Percentiles rank a stretch among this genome's conserved stretches.
phyloP scores from a whole-genome alignment of 1,140 invertebrate genomes.

The Drosophila fuyamai region DNA sequence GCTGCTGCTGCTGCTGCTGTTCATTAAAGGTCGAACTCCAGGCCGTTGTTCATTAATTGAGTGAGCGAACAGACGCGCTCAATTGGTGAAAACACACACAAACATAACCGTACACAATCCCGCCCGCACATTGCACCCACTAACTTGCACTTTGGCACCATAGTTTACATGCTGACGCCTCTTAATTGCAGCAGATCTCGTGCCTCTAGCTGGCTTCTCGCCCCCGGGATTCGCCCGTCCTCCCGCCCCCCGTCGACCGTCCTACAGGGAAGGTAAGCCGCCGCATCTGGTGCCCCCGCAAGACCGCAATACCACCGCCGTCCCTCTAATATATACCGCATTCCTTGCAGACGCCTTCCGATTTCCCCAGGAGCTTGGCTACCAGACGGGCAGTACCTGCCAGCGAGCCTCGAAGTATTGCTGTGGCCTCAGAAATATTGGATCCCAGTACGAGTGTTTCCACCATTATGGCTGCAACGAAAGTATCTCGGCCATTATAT shows the following conservation, averaged over 20 bases:
- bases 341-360: conserved; percentile 38
- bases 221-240: neutral
- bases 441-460: conserved; percentile 57
- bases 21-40: conserved; percentile 26
- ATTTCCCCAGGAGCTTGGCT: conserved; percentile 44
- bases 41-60: conserved; percentile 47
- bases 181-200: conserved; percentile 64
- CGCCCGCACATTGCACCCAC: conserved; percentile 6
- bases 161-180: conserved; percentile 58
- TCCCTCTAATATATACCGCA: conserved; percentile 1
- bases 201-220: conserved; percentile 12
- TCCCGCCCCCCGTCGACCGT: conserved; percentile 11
- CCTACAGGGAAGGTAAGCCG: conserved; percentile 38
- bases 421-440: conserved; percentile 38
- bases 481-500: conserved; percentile 49
- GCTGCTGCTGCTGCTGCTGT: conserved; percentile 5
- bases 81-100: conserved; percentile 17
- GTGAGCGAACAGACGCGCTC: conserved; percentile 12
- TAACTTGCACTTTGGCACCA: conserved; percentile 40
- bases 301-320: conserved; percentile 9
- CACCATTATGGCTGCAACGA: conserved; percentile 39
- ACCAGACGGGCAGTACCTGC: conserved; percentile 38
- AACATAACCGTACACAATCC: conserved; percentile 16
- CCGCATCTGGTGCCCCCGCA: neutral
- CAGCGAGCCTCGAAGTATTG: conserved; percentile 47